A percentile compares a stretch with the other conserved stretches of the same genome.
Conservation (phyloP, 1,140 invertebrate genomes). For the Cardiocondyla obscurior region DNA sequence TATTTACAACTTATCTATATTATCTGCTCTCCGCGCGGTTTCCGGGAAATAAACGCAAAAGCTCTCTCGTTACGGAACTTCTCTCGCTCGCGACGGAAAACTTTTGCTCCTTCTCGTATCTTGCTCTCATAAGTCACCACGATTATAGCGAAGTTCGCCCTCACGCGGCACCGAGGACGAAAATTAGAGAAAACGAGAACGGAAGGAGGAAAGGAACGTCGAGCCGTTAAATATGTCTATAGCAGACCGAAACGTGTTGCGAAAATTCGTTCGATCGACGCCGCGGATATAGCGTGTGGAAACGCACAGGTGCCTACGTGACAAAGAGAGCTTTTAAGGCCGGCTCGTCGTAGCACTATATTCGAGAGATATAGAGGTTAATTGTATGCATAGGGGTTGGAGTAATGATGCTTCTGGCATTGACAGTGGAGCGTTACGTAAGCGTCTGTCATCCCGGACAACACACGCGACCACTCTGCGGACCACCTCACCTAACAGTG, state of each 20-base stretch:
- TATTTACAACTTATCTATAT: slow-evolving; percentile 17
- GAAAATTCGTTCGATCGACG: background rate
- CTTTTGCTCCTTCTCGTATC: slow-evolving; percentile 25
- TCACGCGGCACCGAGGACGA: background rate
- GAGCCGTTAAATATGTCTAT: background rate
- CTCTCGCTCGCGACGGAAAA: background rate
- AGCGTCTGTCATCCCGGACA: slow-evolving; percentile 91
- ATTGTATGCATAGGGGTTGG: slow-evolving; percentile 85
- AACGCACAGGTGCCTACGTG: background rate
- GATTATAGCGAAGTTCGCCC: slow-evolving; percentile 24
- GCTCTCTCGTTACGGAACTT: background rate
- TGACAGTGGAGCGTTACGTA: slow-evolving; percentile 92
- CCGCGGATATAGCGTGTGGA: background rate
- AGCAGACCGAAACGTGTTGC: background rate
- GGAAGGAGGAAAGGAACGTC: background rate
- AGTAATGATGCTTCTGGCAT: slow-evolving; percentile 91
- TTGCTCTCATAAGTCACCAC: slow-evolving; percentile 10
- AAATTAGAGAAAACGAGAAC: background rate
- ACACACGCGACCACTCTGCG: slow-evolving; percentile 86
- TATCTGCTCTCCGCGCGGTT: background rate
- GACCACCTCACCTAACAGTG: slow-evolving; percentile 86
- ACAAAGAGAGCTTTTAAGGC: slow-evolving; percentile 17
- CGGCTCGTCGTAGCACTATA: background rate
- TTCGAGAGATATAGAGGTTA: slow-evolving; percentile 49
- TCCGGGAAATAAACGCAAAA: slow-evolving; percentile 23